These are phyloP conservation scores for Crepidodera aurea DNA, from an alignment of 2,888 invertebrate species.

Conservation along the genomic window DNA sequence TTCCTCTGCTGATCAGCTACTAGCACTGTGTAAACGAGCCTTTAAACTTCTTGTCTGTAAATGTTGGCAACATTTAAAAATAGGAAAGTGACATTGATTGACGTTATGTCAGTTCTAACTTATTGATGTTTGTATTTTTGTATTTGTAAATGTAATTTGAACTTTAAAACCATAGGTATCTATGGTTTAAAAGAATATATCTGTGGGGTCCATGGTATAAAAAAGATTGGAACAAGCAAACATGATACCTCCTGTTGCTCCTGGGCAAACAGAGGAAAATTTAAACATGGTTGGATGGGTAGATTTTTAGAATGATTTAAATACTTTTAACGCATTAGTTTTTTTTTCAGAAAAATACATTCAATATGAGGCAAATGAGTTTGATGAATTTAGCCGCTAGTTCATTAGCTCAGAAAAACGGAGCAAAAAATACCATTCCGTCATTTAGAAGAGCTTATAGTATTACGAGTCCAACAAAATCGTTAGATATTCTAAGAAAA, in stretches of 20 bases:
- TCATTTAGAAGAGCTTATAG: constrained; percentile 60
- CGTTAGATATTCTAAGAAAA: constrained; percentile 76
- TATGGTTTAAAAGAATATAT: too few relatives aligned
- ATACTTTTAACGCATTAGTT: background rate
- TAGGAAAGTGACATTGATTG: background rate
- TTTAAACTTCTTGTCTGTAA: too few relatives aligned
- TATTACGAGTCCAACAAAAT: constrained; percentile 64
- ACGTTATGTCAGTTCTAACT: background rate
- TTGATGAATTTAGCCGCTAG: constrained; percentile 74
- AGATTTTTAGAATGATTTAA: constrained; percentile 37
- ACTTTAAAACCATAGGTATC: too few relatives aligned
- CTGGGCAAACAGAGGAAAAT: constrained; percentile 59
- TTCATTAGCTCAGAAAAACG: constrained; percentile 68
- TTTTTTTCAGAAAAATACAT: constrained; percentile 64
- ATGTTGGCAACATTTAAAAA: background rate
- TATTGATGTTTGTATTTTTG: background rate
- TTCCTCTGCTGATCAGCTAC: too few relatives aligned
- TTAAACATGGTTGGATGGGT: constrained; percentile 62
- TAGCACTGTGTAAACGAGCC: too few relatives aligned
- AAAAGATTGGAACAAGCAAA: constrained; percentile 41
- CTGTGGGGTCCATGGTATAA: background rate
- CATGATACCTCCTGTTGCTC: constrained; percentile 62
- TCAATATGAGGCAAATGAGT: constrained; percentile 75
- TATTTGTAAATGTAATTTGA: too few relatives aligned
- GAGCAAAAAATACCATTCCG: constrained; percentile 57